These are phyloP conservation scores for Pecten maximus DNA, from an alignment of 2,888 invertebrate genomes.

Conservation along the genomic window DNA sequence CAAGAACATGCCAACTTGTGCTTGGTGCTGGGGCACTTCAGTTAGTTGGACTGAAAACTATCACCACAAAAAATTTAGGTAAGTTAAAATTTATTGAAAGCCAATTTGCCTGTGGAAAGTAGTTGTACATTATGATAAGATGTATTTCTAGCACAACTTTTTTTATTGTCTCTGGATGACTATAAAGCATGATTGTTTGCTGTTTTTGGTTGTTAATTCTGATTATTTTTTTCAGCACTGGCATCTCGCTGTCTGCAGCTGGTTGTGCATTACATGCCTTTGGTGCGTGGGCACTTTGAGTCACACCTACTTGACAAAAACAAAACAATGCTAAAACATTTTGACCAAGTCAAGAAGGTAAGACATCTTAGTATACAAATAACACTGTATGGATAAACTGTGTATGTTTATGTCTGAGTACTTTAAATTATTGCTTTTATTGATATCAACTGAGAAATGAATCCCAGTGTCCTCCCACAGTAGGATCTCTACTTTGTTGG, in stretches of 20 bases:
- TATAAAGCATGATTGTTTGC: background rate
- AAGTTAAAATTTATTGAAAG: slow-evolving; percentile 8
- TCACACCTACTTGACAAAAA: slow-evolving; percentile 79
- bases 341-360: slow-evolving; percentile 82
- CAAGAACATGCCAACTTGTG: slow-evolving; percentile 91
- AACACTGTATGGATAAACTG: too few species aligned
- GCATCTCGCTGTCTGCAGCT: slow-evolving; percentile 84
- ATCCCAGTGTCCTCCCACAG: too few species aligned
- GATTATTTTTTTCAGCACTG: slow-evolving; percentile 77
- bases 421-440: too few species aligned
- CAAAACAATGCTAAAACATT: slow-evolving; percentile 81
- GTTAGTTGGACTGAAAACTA: slow-evolving; percentile 89
- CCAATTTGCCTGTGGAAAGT: too few species aligned
- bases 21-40: slow-evolving; percentile 98
- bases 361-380: slow-evolving; percentile 41
- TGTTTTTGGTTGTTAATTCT: background rate
- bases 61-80: slow-evolving; percentile 94
- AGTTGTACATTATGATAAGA: background rate
- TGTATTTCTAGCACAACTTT: background rate
- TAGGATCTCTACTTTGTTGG: too few species aligned
- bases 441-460: too few species aligned
- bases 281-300: slow-evolving; percentile 81
- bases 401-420: too few species aligned
- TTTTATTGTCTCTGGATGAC: background rate
- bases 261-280: slow-evolving; percentile 85